Conservation (phyloP, 2,888 invertebrate species). For the Xylota sylvarum region DNA sequence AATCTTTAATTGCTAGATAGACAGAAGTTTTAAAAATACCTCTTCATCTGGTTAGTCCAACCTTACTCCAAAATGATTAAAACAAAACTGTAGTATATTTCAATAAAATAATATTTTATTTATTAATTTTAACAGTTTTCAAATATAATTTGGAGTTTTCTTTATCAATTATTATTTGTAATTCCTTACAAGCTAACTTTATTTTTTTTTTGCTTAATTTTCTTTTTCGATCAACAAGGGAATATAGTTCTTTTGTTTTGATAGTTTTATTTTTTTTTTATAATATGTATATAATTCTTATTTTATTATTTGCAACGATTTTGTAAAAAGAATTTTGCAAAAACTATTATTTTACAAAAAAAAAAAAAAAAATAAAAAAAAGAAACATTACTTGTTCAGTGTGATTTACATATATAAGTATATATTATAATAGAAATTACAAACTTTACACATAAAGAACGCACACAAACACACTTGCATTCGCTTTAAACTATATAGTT, state of each 20-base stretch:
- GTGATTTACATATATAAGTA: slow-evolving; percentile 26
- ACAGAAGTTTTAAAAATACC: too few species aligned
- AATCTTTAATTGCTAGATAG: too few species aligned
- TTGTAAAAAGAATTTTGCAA: slow-evolving; percentile 49
- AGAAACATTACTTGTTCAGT: slow-evolving; percentile 17
- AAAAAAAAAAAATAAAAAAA: slow-evolving; percentile 1
- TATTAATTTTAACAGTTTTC: slow-evolving; percentile 68
- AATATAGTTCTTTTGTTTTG: slow-evolving; percentile 32
- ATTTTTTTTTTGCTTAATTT: not conserved
- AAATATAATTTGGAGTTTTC: slow-evolving; percentile 74
- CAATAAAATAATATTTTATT: slow-evolving; percentile 72
- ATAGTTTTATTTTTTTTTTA: slow-evolving; percentile 3
- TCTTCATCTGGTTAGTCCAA: too few species aligned
- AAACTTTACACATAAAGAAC: slow-evolving; percentile 52
- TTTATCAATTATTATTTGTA: slow-evolving; percentile 51
- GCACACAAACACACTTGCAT: slow-evolving; percentile 34
- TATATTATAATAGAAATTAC: slow-evolving; percentile 24
- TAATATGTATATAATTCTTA: slow-evolving; percentile 20
- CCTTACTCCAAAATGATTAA: not conserved
- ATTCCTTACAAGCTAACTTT: slow-evolving; percentile 37
- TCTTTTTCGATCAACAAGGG: slow-evolving; percentile 53
- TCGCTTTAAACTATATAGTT: slow-evolving; percentile 23
- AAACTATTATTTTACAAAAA: slow-evolving; percentile 31
- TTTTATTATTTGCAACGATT: slow-evolving; percentile 22
- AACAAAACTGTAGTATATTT: slow-evolving; percentile 20